A percentile compares a stretch with the other conserved stretches of the same genome.
These are phyloP conservation scores for Gambusia affinis DNA, from an alignment of 2,113 vertebrate species.

Conservation along the genomic window DNA sequence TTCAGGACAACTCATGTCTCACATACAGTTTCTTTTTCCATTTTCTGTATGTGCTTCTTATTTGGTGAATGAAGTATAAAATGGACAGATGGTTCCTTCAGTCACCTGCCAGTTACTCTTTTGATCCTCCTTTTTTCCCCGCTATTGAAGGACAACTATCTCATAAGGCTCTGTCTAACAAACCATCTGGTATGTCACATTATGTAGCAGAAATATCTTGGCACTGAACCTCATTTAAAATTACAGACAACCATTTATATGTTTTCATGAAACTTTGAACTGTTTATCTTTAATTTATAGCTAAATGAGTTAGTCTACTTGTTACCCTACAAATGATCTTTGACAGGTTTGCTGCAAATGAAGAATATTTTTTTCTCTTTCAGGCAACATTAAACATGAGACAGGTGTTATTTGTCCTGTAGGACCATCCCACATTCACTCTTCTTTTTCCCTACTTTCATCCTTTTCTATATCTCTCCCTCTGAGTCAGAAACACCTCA, in stretches of 20 bases:
- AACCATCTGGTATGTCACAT: slow-evolving; percentile 1
- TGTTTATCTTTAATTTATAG: not conserved
- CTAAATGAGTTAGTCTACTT: not conserved
- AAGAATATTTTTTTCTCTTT: not conserved
- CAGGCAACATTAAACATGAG: slow-evolving; percentile 8
- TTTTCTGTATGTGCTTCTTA: not conserved
- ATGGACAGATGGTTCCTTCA: not conserved
- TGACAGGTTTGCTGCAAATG: no score
- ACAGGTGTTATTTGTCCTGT: slow-evolving; percentile 44
- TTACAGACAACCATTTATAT: not conserved
- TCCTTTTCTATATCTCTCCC: slow-evolving; percentile 12
- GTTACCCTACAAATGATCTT: not conserved
- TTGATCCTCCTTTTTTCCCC: not conserved
- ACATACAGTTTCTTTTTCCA: not conserved
- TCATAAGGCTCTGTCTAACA: not conserved
- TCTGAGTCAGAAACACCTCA: slow-evolving; percentile 69
- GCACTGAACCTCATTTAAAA: not conserved
- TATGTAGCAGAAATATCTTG: slow-evolving; percentile 1
- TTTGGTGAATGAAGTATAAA: not conserved
- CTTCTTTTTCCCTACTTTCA: slow-evolving; percentile 4
- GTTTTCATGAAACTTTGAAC: not conserved
- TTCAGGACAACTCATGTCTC: not conserved
- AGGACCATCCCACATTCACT: slow-evolving; percentile 10
- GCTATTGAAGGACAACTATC: not conserved
- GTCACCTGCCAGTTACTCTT: not conserved